These are phyloP conservation scores for Melanerpes aurifrons DNA, from an alignment of 2,113 vertebrate species.

Conservation along the genomic window DNA sequence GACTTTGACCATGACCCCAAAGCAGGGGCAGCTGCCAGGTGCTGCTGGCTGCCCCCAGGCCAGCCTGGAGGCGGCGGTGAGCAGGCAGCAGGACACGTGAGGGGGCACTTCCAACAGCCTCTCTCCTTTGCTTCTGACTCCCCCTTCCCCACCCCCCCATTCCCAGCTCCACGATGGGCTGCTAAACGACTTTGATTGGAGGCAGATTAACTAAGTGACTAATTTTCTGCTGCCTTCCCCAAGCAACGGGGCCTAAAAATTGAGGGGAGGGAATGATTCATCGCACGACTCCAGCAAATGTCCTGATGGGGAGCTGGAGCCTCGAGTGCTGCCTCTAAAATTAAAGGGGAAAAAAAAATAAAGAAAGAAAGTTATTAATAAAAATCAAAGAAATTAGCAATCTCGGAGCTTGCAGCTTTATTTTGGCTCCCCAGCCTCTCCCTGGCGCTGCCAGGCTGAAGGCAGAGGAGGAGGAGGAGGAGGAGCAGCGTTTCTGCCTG, in stretches of 20 bases:
- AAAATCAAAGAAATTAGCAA: background rate
- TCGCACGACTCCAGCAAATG: background rate
- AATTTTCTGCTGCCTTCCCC: conserved; percentile 17
- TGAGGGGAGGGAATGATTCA: conserved; percentile 24
- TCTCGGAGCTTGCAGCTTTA: background rate
- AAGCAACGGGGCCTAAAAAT: background rate
- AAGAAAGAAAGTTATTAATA: too few species aligned
- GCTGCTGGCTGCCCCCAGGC: background rate
- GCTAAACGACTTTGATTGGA: background rate
- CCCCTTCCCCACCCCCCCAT: too few species aligned
- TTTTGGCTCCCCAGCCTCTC: background rate
- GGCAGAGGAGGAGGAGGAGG: background rate
- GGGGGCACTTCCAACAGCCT: fast-evolving
- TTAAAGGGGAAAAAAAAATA: background rate
- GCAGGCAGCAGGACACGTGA: background rate
- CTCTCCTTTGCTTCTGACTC: background rate
- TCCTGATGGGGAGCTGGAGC: background rate
- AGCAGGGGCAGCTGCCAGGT: background rate
- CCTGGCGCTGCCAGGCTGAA: background rate
- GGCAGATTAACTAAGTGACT: conserved; percentile 13
- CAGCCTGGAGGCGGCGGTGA: background rate
- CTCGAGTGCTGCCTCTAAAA: background rate
- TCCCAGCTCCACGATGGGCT: background rate
- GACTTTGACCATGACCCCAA: background rate
- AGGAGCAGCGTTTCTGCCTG: background rate